Conservation (phyloP, 2,113 vertebrate genomes). For the Loxodonta africana region DNA sequence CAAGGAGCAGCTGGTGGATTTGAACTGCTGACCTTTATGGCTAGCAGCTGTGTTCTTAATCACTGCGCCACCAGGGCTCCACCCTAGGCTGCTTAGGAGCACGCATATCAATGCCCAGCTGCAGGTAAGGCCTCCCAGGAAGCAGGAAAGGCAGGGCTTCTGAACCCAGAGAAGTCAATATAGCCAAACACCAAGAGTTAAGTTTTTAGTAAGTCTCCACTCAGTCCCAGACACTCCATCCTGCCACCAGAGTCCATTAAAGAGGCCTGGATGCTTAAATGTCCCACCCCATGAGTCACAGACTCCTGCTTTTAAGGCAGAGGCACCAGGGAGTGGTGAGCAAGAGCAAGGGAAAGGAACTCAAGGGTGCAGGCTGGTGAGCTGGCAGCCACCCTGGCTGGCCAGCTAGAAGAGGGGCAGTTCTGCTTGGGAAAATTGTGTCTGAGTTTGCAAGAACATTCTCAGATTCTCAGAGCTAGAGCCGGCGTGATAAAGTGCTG, state of each 20-base stretch:
- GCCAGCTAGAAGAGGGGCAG: neutral
- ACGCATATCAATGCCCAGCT: neutral
- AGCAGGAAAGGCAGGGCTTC: neutral
- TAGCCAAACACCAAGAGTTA: neutral
- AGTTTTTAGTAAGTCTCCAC: neutral
- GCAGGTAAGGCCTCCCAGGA: neutral
- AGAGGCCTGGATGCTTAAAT: neutral
- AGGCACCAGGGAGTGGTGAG: rapidly evolving
- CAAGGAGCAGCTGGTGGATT: too few relatives aligned
- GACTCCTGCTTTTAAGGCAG: neutral
- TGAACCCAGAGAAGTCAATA: rapidly evolving
- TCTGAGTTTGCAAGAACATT: constrained; percentile 77
- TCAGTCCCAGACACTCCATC: neutral
- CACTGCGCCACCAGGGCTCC: too few relatives aligned
- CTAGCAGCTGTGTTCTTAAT: too few relatives aligned
- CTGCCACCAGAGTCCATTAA: neutral
- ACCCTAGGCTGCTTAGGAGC: neutral
- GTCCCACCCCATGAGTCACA: neutral
- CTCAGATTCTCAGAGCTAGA: constrained; percentile 79
- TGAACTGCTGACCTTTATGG: too few relatives aligned
- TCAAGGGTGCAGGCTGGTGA: neutral
- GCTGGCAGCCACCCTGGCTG: neutral
- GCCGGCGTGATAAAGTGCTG: constrained; percentile 93
- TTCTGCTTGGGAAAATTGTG: constrained; percentile 72
- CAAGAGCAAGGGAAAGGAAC: neutral